phyloP scores from a whole-genome alignment of 2,113 vertebrate genomes.

The Cervus canadensis region DNA sequence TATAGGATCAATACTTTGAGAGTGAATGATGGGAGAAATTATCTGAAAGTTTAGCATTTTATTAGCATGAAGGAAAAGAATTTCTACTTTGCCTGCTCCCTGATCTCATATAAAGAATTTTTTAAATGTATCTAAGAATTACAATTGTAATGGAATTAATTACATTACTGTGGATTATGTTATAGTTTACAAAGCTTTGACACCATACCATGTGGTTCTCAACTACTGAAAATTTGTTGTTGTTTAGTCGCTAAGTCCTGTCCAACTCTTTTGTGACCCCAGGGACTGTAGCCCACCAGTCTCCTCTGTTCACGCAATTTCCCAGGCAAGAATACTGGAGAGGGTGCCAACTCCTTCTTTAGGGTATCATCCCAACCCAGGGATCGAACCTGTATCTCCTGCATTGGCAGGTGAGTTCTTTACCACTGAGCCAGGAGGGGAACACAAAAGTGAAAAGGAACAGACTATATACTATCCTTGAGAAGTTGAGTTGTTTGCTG shows the following conservation, averaged over 20 bases:
- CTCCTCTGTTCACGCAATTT: background rate
- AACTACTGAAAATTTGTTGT: background rate
- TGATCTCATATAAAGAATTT: background rate
- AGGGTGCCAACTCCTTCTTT: background rate
- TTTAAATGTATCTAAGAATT: background rate
- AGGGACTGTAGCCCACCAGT: background rate
- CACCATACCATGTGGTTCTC: background rate
- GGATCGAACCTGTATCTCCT: background rate
- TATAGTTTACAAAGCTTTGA: background rate
- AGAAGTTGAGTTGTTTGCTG: constrained; percentile 8
- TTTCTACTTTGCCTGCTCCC: background rate
- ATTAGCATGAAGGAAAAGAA: background rate
- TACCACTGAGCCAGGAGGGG: background rate
- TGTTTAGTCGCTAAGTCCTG: background rate
- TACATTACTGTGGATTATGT: background rate
- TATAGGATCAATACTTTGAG: background rate
- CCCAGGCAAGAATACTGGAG: background rate
- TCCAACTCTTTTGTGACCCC: background rate
- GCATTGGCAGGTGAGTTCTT: background rate
- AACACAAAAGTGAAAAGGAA: background rate
- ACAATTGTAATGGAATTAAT: background rate
- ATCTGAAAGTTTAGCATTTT: background rate
- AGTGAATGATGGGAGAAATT: background rate
- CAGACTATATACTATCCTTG: background rate
- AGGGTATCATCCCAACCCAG: background rate